Percentiles rank a stretch among this genome's conserved stretches.
Conservation (phyloP, 1,140 invertebrate species). For the Pachyrhynchus sulphureomaculatus region DNA sequence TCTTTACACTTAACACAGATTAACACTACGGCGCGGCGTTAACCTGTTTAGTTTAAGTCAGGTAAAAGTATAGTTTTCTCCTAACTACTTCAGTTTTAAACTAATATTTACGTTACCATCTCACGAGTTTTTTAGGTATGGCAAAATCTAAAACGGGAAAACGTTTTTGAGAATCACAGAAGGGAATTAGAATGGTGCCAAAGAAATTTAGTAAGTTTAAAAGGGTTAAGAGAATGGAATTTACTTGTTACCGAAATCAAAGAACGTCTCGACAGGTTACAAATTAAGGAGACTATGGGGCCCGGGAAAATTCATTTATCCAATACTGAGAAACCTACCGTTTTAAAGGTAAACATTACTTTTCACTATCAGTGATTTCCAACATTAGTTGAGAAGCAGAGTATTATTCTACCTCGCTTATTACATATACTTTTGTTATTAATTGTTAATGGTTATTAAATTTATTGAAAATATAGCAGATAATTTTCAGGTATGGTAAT, state of each 20-base stretch:
- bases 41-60: too few relatives aligned
- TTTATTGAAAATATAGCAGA: too few relatives aligned
- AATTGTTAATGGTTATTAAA: too few relatives aligned
- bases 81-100: too few relatives aligned
- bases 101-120: not conserved
- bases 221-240: slow-evolving; percentile 70
- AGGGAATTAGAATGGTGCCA: slow-evolving; percentile 70
- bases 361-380: too few relatives aligned
- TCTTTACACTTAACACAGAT: too few relatives aligned
- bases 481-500: too few relatives aligned
- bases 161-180: slow-evolving; percentile 29
- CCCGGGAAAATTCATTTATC: slow-evolving; percentile 50
- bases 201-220: slow-evolving; percentile 71
- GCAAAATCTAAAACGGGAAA: slow-evolving; percentile 40
- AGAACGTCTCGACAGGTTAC: slow-evolving; percentile 57
- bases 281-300: slow-evolving; percentile 54
- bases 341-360: slow-evolving; percentile 64
- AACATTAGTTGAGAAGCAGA: too few relatives aligned
- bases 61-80: too few relatives aligned
- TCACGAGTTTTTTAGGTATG: slow-evolving; percentile 41
- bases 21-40: too few relatives aligned
- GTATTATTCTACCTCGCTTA: too few relatives aligned
- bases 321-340: slow-evolving; percentile 56
- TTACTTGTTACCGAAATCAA: slow-evolving; percentile 71
- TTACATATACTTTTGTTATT: too few relatives aligned